Conservation (phyloP, 2,888 invertebrate species). For the Limnephilus marmoratus region DNA sequence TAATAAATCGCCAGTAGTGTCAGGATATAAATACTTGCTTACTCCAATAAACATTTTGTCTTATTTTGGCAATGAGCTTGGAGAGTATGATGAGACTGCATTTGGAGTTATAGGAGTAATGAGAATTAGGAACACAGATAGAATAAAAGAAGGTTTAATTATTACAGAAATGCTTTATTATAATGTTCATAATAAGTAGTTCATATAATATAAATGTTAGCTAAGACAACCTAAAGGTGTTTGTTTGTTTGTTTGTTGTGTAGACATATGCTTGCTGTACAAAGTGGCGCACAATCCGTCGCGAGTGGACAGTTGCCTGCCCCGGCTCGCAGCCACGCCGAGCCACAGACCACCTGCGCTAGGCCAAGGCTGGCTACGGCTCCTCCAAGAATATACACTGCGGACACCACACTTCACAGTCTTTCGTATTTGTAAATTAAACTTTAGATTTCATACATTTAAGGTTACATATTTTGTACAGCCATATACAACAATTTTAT, state of each 20-base stretch:
- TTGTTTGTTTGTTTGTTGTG: conserved; percentile 60
- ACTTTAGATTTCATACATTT: conserved; percentile 65
- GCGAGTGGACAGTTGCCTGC: conserved; percentile 59
- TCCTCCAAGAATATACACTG: conserved; percentile 67
- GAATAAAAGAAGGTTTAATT: conserved; percentile 69
- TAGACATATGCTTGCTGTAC: conserved; percentile 64
- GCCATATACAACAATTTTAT: conserved; percentile 80
- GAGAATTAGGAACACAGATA: not conserved
- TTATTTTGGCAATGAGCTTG: no score
- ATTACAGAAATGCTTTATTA: conserved; percentile 83
- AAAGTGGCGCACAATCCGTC: conserved; percentile 63
- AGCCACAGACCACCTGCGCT: not conserved
- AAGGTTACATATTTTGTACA: conserved; percentile 73
- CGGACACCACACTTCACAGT: conserved; percentile 73
- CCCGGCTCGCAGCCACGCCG: conserved; percentile 44
- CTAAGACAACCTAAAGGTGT: conserved; percentile 76
- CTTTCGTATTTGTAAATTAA: conserved; percentile 70
- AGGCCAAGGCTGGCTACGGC: conserved; percentile 15
- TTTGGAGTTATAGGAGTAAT: not conserved
- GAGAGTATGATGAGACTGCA: not conserved
- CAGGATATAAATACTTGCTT: no score
- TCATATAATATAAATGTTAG: conserved; percentile 78
- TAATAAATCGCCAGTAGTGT: no score
- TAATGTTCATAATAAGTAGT: conserved; percentile 78
- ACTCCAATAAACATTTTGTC: no score